These are phyloP conservation scores for Lycophotia porphyrea DNA, from an alignment of 2,888 invertebrate species.

Conservation along the genomic window DNA sequence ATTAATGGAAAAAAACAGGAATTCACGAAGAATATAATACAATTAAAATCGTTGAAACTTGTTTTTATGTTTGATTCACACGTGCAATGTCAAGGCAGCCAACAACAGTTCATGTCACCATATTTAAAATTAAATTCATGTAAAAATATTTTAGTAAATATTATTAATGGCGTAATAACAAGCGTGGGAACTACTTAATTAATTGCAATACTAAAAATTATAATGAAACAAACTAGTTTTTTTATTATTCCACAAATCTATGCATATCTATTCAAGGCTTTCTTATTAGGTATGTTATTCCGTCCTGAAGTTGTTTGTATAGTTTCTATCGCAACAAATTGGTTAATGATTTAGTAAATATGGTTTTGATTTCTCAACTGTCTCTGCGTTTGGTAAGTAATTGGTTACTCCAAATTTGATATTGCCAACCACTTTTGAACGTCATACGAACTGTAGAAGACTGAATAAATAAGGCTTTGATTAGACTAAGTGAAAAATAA, in stretches of 20 bases:
- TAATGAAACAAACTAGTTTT: conserved; percentile 72
- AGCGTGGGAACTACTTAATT: conserved; percentile 75
- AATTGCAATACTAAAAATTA: conserved; percentile 62
- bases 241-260: conserved; percentile 62
- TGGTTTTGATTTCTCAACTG: not conserved
- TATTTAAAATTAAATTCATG: conserved; percentile 45
- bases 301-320: conserved; percentile 49
- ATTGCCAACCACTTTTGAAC: not conserved
- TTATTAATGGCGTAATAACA: conserved; percentile 57
- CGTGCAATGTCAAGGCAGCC: conserved; percentile 1
- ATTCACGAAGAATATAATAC: not conserved
- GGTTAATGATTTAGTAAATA: conserved; percentile 37
- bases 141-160: conserved; percentile 59
- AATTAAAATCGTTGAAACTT: not conserved
- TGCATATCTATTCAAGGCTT: conserved; percentile 58
- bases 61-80: conserved; percentile 3
- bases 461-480: not conserved
- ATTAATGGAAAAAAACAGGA: not conserved
- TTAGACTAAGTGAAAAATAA: not conserved
- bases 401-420: not conserved
- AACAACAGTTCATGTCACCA: conserved; percentile 26
- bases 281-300: conserved; percentile 51
- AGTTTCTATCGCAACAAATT: conserved; percentile 54
- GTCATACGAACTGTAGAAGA: conserved; percentile 1
- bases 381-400: conserved; percentile 2